Base-by-base conservation (phyloP, 1,140 invertebrate species). In the Himalopsyche phryganea region DNA sequence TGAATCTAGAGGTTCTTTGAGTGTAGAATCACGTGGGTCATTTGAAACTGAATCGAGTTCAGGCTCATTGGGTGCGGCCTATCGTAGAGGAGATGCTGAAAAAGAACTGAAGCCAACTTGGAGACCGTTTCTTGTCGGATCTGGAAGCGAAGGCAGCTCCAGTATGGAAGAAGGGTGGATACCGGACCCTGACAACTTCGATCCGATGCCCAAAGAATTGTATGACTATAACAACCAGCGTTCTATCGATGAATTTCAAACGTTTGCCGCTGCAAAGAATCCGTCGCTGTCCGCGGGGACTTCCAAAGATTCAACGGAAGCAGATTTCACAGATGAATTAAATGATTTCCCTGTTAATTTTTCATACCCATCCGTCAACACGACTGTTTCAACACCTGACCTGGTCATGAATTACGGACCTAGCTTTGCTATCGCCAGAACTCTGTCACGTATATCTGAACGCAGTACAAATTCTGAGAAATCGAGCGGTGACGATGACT, bases 381-480 rank as follows among this genome's bases (percentile, higher is more conserved):
- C 72, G 6, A 80, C 72, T 35, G 74, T 74, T 23, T 68, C 74
- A 11, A 73, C 79, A 56, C 78, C 84, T 6, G 87, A 88, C 64
- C 78, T 85, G 41, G 83, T 89, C 48, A 78, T 87, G 50, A 83
- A 83, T 11, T 88, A 85, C 62, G 85, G 83, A 14, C 78, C 82
- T 48, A 85, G 84, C 14, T 86, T 91, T 78, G 83, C 84, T 18
- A 72, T 88, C 49, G 78, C 82, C 0, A 71, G 91, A 32, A 93
- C 91, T 0, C 76, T 93, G 14, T 92, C 90, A 1, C 77, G 90
- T 48, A 94, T 94, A 66, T 92, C 89, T 2, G 91, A 94, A 74
- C 78, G 90, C 17, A 92, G 90, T 58, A 92, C 90, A 6, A 89
- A 90, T 11, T 93, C 90, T 1, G 90, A 92, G 66, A 79, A 81